Conservation (phyloP, 2,888 invertebrate genomes). For the Nomada goodeniana region DNA sequence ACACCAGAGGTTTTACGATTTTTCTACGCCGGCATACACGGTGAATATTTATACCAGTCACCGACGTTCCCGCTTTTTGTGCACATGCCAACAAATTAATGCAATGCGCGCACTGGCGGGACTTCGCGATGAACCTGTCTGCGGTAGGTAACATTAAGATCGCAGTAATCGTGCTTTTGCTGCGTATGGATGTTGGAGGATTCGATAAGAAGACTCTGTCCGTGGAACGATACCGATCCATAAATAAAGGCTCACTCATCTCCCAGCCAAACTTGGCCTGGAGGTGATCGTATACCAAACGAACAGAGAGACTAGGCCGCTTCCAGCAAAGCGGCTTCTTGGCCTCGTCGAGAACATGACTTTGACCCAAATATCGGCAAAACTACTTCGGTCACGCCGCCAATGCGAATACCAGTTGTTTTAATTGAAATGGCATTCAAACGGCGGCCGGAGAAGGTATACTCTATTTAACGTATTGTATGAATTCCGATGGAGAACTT, state of each 20-base stretch:
- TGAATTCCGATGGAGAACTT: not conserved
- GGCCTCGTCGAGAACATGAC: slow-evolving; percentile 83
- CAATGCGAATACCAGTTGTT: slow-evolving; percentile 64
- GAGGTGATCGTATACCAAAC: slow-evolving; percentile 70
- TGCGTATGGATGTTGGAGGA: not conserved
- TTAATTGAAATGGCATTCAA: slow-evolving; percentile 20
- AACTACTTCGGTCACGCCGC: slow-evolving; percentile 76
- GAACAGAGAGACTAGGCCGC: slow-evolving; percentile 71
- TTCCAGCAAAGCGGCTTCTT: slow-evolving; percentile 77
- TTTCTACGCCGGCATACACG: not conserved
- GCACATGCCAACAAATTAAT: not conserved
- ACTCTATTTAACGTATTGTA: too few species aligned
- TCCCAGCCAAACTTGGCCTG: slow-evolving; percentile 75
- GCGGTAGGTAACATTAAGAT: too few species aligned
- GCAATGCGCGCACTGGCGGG: not conserved
- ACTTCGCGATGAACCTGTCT: too few species aligned
- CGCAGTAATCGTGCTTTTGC: too few species aligned
- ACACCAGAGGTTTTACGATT: not conserved
- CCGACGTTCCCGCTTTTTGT: not conserved
- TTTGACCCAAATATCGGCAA: slow-evolving; percentile 82
- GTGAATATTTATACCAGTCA: slow-evolving; percentile 10
- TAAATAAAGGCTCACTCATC: slow-evolving; percentile 80
- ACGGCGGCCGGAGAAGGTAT: too few species aligned
- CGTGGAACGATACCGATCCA: slow-evolving; percentile 63
- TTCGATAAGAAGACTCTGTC: not conserved